phyloP scores from a whole-genome alignment of 2,797 vertebrate species.

The Podarcis siculus region DNA sequence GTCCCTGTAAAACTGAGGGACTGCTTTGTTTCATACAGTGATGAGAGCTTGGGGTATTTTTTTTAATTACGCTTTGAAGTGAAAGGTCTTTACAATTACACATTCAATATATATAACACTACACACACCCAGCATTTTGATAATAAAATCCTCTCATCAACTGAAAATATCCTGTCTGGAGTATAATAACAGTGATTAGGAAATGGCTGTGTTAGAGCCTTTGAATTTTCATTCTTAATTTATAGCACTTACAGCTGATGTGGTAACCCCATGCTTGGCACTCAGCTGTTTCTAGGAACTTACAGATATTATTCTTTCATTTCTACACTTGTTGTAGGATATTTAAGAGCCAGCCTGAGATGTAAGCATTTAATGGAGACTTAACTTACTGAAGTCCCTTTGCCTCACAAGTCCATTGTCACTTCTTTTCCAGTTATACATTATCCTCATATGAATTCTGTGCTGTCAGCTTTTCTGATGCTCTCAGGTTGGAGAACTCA shows the following conservation, averaged over 20 bases:
- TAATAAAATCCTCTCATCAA: background rate
- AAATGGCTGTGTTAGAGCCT: constrained; percentile 18
- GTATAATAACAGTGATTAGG: constrained; percentile 12
- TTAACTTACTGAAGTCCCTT: no score
- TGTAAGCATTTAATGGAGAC: constrained; percentile 17
- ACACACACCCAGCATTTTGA: background rate
- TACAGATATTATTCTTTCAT: background rate
- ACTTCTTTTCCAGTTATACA: background rate
- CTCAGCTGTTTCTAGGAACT: constrained; percentile 20
- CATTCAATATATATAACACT: background rate
- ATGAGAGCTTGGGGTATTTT: constrained; percentile 9
- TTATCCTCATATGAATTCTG: background rate
- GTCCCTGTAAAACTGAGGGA: background rate
- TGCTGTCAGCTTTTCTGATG: background rate
- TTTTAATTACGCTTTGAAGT: background rate
- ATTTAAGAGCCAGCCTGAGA: background rate
- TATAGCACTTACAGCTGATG: constrained; percentile 7
- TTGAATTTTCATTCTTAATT: constrained; percentile 18
- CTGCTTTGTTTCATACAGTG: background rate
- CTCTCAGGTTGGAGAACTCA: background rate
- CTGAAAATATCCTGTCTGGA: constrained; percentile 6
- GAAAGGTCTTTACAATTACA: background rate
- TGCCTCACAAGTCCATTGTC: background rate
- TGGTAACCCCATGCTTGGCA: background rate
- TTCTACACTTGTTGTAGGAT: background rate